These are phyloP conservation scores for Nomada ruficornis DNA, from an alignment of 2,888 invertebrate genomes.

Conservation along the genomic window DNA sequence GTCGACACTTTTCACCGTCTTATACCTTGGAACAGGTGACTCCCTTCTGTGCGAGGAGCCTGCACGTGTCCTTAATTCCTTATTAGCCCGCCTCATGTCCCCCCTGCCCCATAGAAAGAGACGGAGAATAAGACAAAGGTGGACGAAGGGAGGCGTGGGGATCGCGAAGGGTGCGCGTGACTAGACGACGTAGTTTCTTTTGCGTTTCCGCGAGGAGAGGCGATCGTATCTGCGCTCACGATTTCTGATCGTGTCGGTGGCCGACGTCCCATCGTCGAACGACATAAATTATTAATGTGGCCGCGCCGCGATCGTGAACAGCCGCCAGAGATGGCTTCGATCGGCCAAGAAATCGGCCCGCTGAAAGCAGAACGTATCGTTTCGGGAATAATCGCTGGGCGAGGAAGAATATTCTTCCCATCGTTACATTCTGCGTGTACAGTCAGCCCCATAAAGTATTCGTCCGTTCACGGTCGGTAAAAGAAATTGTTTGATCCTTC, in stretches of 20 bases:
- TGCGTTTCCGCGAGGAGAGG: constrained; percentile 69
- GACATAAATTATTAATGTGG: constrained; percentile 79
- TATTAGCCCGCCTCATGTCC: constrained; percentile 52
- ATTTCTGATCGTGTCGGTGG: constrained; percentile 77
- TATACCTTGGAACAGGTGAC: constrained; percentile 44
- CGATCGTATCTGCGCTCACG: constrained; percentile 77
- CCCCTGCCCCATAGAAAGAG: constrained; percentile 1
- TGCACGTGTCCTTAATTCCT: constrained; percentile 71
- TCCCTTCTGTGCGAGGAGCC: constrained; percentile 23
- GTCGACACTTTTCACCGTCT: constrained; percentile 11
- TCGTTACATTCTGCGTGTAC: not conserved
- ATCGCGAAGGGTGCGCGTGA: constrained; percentile 59
- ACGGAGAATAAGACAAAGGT: not conserved
- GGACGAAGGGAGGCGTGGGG: constrained; percentile 9
- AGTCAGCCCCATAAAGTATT: too few species aligned
- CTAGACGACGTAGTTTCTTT: constrained; percentile 64
- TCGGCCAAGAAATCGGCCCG: constrained; percentile 58
- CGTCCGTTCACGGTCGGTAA: too few species aligned
- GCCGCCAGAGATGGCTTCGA: constrained; percentile 58
- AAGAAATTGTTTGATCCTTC: too few species aligned
- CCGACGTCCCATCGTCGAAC: constrained; percentile 73
- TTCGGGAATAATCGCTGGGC: constrained; percentile 40
- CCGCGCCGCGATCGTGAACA: constrained; percentile 71
- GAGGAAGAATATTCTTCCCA: constrained; percentile 28
- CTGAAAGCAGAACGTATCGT: constrained; percentile 50